Evolutionary conservation across 2,888 invertebrate genomes (phyloP).

Genomic region (Lepas anatifera): DNA sequence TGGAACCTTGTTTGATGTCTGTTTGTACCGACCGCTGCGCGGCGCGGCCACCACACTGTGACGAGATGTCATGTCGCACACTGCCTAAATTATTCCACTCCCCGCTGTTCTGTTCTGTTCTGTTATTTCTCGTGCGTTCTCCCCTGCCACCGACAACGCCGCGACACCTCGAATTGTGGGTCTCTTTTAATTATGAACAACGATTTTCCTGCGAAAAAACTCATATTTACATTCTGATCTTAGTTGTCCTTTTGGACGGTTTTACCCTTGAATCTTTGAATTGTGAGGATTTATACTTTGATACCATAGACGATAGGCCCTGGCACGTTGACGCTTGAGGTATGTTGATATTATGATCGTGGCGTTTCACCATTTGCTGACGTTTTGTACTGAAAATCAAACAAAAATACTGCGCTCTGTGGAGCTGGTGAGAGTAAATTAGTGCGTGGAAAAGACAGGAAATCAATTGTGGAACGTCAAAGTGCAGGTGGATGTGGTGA

Average conservation of each 20-base stretch:
- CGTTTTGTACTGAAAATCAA: conserved; percentile 4
- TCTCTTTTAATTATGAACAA: neutral
- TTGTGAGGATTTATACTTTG: conserved; percentile 7
- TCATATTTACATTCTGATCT: neutral
- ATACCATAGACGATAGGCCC: neutral
- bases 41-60: neutral
- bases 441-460: conserved; percentile 3
- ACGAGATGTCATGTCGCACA: neutral
- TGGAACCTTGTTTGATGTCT: neutral
- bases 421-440: neutral
- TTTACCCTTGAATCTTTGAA: neutral
- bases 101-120: neutral
- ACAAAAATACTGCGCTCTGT: neutral
- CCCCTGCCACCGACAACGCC: neutral
- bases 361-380: neutral
- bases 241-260: conserved; percentile 6
- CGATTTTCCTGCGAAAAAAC: neutral
- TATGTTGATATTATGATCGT: neutral
- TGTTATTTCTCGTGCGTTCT: neutral
- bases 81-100: conserved; percentile 7
- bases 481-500: neutral
- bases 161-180: neutral
- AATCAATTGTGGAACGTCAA: neutral
- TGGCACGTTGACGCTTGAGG: neutral
- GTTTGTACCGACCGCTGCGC: neutral